phyloP scores from a whole-genome alignment of 2,797 vertebrate species.

The Chloroceryle amazona region DNA sequence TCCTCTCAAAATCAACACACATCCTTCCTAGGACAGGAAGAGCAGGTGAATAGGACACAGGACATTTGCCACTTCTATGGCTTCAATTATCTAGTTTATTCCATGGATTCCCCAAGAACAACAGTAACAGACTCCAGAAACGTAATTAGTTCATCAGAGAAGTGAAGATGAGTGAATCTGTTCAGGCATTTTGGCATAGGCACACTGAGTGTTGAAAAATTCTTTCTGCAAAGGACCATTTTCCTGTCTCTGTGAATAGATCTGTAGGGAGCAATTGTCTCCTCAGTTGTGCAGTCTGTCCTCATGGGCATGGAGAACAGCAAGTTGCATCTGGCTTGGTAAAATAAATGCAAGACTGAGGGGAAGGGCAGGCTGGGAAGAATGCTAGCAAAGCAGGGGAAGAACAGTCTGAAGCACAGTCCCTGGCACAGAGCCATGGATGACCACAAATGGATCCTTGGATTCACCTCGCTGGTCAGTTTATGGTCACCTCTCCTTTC shows the following conservation, averaged over 20 bases:
- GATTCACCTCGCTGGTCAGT: too few species aligned
- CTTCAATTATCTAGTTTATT: constrained; percentile 61
- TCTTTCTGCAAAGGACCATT: neutral
- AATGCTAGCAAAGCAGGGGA: neutral
- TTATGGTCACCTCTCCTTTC: too few species aligned
- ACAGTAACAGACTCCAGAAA: constrained; percentile 45
- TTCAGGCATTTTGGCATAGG: neutral
- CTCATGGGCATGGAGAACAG: neutral
- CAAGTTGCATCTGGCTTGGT: neutral
- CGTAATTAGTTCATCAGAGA: neutral
- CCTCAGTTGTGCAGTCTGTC: neutral
- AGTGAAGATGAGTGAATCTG: neutral
- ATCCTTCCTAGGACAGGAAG: constrained; percentile 81
- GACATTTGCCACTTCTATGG: constrained; percentile 50
- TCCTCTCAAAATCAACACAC: constrained; percentile 70
- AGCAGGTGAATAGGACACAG: constrained; percentile 78
- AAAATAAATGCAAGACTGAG: neutral
- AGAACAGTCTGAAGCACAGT: neutral
- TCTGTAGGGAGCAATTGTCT: neutral
- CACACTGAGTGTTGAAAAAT: neutral
- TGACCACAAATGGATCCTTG: too few species aligned
- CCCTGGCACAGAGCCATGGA: too few species aligned
- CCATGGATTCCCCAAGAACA: constrained; percentile 29
- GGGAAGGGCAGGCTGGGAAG: neutral
- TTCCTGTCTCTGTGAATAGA: neutral